Evolutionary conservation across 2,797 vertebrate genomes (phyloP).

Genomic region (Sebastes cheni): DNA sequence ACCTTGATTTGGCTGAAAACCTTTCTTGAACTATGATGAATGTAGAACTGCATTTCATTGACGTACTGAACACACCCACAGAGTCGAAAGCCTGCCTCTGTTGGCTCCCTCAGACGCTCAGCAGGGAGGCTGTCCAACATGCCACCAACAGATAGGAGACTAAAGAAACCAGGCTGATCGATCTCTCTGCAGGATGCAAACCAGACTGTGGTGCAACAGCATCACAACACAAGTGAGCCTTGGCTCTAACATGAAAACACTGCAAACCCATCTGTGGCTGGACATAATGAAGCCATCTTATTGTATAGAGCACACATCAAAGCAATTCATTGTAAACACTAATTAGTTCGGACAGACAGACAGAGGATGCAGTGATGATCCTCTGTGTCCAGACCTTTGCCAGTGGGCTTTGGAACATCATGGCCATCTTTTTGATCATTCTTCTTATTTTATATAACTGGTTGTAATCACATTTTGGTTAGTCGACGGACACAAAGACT

Average conservation of each 20-base stretch:
- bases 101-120: neutral
- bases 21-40: neutral
- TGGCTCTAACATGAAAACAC: neutral
- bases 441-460: neutral
- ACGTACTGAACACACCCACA: neutral
- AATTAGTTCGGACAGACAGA: neutral
- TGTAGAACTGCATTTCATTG: neutral
- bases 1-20: neutral
- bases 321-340: neutral
- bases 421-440: too few species aligned
- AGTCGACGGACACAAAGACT: neutral
- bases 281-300: neutral
- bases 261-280: neutral
- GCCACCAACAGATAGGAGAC: constrained; percentile 5
- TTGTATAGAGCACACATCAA: neutral
- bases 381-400: neutral
- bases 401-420: neutral
- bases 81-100: neutral
- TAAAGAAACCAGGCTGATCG: neutral
- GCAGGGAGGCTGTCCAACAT: neutral
- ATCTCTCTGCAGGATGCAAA: neutral
- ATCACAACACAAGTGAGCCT: neutral
- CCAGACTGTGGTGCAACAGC: neutral
- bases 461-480: neutral
- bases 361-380: neutral